A percentile compares a stretch with the other conserved stretches of the same genome.
phyloP scores from a whole-genome alignment of 2,888 invertebrate genomes.

The Eurytoma adleriae region DNA sequence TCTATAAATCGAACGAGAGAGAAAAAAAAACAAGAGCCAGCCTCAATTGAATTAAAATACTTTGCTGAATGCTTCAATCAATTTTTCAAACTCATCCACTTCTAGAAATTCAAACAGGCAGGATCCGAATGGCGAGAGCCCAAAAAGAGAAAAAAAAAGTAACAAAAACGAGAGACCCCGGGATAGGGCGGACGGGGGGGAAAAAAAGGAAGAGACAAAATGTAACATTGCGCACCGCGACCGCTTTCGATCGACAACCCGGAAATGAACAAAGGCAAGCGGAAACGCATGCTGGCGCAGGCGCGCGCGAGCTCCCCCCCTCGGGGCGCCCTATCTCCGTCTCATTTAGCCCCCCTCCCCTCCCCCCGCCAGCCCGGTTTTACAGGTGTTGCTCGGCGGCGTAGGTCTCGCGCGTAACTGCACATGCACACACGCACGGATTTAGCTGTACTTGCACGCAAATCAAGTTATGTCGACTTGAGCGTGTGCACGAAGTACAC shows the following conservation, averaged over 20 bases:
- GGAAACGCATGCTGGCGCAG: constrained; percentile 30
- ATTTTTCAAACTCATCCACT: too few relatives aligned
- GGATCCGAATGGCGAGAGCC: too few relatives aligned
- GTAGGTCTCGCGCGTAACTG: not conserved
- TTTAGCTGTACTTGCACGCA: not conserved
- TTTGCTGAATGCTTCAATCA: too few relatives aligned
- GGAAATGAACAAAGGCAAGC: constrained; percentile 52
- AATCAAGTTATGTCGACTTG: not conserved
- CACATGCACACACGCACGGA: not conserved
- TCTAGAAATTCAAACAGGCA: too few relatives aligned
- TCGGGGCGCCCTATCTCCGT: constrained; percentile 19
- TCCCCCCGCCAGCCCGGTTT: not conserved
- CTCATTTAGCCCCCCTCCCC: not conserved
- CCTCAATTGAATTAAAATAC: too few relatives aligned
- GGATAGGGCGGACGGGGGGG: not conserved
- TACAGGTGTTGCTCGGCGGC: constrained; percentile 5
- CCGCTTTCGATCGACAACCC: constrained; percentile 42
- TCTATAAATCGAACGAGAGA: too few relatives aligned
- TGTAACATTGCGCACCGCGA: constrained; percentile 10
- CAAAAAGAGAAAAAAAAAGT: too few relatives aligned
- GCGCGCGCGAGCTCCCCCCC: not conserved
- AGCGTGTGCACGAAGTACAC: not conserved
- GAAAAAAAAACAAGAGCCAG: too few relatives aligned
- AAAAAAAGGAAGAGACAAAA: constrained; percentile 27
- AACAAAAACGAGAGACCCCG: too few relatives aligned